These are phyloP conservation scores for Tretioscincus oriximinensis DNA, from an alignment of 2,113 vertebrate genomes.

Conservation along the genomic window DNA sequence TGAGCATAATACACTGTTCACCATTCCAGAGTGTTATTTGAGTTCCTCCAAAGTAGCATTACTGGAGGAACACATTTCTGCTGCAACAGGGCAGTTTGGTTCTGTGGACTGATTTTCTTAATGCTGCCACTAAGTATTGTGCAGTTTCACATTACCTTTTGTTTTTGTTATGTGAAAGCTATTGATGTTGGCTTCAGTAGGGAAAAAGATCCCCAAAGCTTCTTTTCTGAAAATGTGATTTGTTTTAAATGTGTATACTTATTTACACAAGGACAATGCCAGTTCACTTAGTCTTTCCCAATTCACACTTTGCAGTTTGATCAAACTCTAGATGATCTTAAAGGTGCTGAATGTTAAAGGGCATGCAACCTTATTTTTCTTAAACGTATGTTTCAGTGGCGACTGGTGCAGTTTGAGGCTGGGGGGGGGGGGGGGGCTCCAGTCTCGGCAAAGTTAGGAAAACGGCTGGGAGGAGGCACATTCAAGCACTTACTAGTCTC, in stretches of 20 bases:
- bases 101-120: neutral
- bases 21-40: conserved; percentile 20
- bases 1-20: neutral
- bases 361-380: neutral
- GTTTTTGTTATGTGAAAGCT: conserved; percentile 4
- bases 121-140: neutral
- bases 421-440: no score
- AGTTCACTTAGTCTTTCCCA: neutral
- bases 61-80: neutral
- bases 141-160: neutral
- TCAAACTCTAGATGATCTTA: neutral
- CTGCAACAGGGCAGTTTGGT: neutral
- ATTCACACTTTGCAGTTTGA: conserved; percentile 3
- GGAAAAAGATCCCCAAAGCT: neutral
- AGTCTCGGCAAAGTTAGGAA: no score
- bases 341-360: neutral
- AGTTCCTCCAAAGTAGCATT: conserved; percentile 2
- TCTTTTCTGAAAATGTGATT: neutral
- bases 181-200: neutral
- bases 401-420: no score
- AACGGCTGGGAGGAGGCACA: no score
- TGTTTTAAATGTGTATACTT: neutral
- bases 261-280: neutral
- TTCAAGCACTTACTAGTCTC: no score
- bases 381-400: no score